These are phyloP conservation scores for Stictocephala bisonia DNA, from an alignment of 2,888 invertebrate species.

Conservation along the genomic window DNA sequence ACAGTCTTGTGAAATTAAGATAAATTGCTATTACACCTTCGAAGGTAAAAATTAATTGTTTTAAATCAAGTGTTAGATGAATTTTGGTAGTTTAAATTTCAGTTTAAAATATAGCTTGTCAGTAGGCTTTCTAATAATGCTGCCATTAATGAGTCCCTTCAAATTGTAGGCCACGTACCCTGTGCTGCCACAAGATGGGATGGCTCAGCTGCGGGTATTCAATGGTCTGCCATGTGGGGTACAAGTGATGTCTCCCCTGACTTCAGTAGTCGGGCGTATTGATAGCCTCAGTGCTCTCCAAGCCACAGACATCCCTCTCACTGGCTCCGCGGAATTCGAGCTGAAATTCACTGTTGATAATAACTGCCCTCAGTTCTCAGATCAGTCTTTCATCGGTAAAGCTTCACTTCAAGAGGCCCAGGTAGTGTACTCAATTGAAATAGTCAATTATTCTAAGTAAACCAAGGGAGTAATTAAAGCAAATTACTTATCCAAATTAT, in stretches of 20 bases:
- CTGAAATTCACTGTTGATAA: slow-evolving; percentile 7
- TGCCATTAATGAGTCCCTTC: too few species aligned
- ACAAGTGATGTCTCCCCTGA: slow-evolving; percentile 8
- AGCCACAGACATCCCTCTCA: slow-evolving; percentile 28
- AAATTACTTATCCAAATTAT: too few species aligned
- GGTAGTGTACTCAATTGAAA: background rate
- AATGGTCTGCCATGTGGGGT: slow-evolving; percentile 71
- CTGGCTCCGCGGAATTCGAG: background rate
- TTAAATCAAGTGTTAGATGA: background rate
- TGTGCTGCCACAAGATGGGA: slow-evolving; percentile 68
- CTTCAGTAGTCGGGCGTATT: background rate
- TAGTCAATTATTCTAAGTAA: background rate
- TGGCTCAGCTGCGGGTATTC: slow-evolving; percentile 77
- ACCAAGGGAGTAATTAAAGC: too few species aligned
- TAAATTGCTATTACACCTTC: too few species aligned
- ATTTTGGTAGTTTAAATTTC: background rate
- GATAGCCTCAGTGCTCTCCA: background rate
- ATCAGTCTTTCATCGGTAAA: background rate
- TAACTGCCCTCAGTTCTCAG: slow-evolving; percentile 1
- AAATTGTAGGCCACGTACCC: slow-evolving; percentile 71
- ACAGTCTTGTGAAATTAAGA: too few species aligned
- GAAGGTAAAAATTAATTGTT: too few species aligned
- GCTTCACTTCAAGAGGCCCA: slow-evolving; percentile 14
- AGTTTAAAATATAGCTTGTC: too few species aligned
- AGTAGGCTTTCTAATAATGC: too few species aligned